A percentile compares a stretch with the other conserved stretches of the same genome.
phyloP scores from a whole-genome alignment of 2,888 invertebrate species.

The Synergus laeviventris region DNA sequence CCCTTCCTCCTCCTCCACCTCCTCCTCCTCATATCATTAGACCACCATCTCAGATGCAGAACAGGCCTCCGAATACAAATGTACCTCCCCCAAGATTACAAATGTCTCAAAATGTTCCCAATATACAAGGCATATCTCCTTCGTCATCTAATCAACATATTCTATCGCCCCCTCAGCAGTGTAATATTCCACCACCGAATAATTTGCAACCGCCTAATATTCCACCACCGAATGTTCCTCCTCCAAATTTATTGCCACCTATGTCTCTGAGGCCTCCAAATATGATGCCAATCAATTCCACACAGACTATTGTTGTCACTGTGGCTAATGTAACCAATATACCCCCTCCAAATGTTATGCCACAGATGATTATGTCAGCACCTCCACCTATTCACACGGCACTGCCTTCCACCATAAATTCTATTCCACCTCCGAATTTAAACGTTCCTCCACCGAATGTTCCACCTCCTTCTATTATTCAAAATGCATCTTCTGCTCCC shows the following conservation, averaged over 20 bases:
- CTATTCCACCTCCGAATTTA: constrained; percentile 72
- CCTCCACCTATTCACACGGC: constrained; percentile 67
- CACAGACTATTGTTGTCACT: constrained; percentile 65
- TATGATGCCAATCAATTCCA: constrained; percentile 63
- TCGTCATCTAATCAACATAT: constrained; percentile 64
- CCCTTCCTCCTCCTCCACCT: constrained; percentile 60
- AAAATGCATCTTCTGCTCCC: constrained; percentile 52
- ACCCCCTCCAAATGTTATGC: constrained; percentile 68
- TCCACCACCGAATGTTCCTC: constrained; percentile 63
- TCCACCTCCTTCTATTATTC: constrained; percentile 61
- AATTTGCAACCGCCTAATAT: constrained; percentile 60
- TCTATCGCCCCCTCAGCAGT: constrained; percentile 57
- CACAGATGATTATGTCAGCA: constrained; percentile 67
- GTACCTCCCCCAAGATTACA: constrained; percentile 70
- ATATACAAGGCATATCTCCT: constrained; percentile 76
- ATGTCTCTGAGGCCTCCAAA: constrained; percentile 71
- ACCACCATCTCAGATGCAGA: constrained; percentile 60
- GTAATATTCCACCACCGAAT: constrained; percentile 56
- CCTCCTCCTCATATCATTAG: constrained; percentile 59
- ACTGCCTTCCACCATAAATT: constrained; percentile 66
- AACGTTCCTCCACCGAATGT: constrained; percentile 76
- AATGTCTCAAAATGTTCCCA: constrained; percentile 71
- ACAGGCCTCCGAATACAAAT: constrained; percentile 70
- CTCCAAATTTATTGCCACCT: constrained; percentile 65
- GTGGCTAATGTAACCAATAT: constrained; percentile 64